These are phyloP conservation scores for Collichthys lucidus DNA, from an alignment of 2,113 vertebrate species.

Conservation along the genomic window DNA sequence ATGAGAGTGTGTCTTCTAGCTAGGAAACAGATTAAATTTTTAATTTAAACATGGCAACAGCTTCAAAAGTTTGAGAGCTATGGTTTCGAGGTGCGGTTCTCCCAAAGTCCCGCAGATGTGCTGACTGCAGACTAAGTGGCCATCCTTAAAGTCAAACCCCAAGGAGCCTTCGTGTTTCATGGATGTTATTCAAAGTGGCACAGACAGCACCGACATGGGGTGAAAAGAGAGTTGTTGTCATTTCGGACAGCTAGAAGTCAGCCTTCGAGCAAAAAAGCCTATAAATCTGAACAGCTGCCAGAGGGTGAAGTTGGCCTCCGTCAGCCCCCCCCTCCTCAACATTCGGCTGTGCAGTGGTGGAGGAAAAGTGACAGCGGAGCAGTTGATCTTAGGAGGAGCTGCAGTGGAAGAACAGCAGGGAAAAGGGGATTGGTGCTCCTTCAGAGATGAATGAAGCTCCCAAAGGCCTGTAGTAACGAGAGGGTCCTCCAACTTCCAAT, in stretches of 20 bases:
- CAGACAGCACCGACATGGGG: constrained; percentile 44
- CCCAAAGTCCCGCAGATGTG: constrained; percentile 11
- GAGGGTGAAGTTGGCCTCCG: constrained; percentile 50
- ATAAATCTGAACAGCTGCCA: constrained; percentile 50
- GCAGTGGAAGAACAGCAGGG: constrained; percentile 31
- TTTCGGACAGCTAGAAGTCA: constrained; percentile 51
- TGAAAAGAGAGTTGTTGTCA: constrained; percentile 51
- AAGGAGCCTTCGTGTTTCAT: constrained; percentile 38
- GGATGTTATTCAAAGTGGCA: constrained; percentile 55
- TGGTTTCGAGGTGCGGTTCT: constrained; percentile 24
- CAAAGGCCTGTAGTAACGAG: constrained; percentile 49
- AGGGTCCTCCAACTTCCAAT: constrained; percentile 42
- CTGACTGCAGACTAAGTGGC: constrained; percentile 25
- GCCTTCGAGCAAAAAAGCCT: constrained; percentile 41
- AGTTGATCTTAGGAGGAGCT: constrained; percentile 33
- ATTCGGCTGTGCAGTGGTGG: neutral
- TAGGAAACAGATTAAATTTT: constrained; percentile 29
- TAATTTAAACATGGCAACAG: constrained; percentile 37
- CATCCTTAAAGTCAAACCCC: constrained; percentile 46
- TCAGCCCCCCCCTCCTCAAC: constrained; percentile 40
- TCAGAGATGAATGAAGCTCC: constrained; percentile 56
- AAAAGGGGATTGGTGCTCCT: constrained; percentile 22
- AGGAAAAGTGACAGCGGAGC: constrained; percentile 38
- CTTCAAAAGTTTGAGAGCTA: constrained; percentile 28
- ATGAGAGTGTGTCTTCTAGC: constrained; percentile 31